Percentiles rank a stretch among this genome's conserved stretches.
phyloP scores from a whole-genome alignment of 2,888 invertebrate genomes.

The Conomelus anceps region DNA sequence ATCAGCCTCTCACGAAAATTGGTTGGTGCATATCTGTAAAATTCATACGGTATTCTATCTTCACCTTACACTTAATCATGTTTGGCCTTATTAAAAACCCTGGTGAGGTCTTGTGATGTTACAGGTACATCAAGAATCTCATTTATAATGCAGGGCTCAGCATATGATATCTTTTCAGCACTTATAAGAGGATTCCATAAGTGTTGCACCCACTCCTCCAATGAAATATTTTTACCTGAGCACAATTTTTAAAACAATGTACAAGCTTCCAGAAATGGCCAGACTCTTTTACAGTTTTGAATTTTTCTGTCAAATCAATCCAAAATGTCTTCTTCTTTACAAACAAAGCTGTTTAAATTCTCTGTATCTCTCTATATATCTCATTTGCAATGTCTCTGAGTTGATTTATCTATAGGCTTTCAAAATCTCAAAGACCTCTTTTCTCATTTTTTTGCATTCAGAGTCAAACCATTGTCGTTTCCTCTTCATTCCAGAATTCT shows the following conservation, averaged over 20 bases:
- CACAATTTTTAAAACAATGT: not conserved
- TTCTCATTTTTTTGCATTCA: not conserved
- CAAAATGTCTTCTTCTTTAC: not conserved
- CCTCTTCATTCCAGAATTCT: not conserved
- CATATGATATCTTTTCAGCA: not conserved
- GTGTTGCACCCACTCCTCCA: not conserved
- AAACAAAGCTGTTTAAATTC: not conserved
- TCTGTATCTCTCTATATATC: not conserved
- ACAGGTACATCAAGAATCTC: not conserved
- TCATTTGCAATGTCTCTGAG: not conserved
- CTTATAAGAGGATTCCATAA: not conserved
- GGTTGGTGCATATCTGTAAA: not conserved
- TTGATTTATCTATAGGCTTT: not conserved
- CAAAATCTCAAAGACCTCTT: not conserved
- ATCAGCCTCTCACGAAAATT: not conserved
- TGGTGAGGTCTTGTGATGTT: not conserved
- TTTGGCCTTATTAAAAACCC: not conserved
- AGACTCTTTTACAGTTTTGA: not conserved
- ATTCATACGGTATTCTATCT: constrained; percentile 11
- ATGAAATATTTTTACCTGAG: not conserved
- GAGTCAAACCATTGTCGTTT: constrained; percentile 8
- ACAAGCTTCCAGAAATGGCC: not conserved
- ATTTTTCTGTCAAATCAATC: not conserved
- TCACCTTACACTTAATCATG: not conserved
- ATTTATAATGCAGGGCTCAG: not conserved